Evolutionary conservation across 2,888 invertebrate genomes (phyloP).

Genomic region (Tortricodes alternella): DNA sequence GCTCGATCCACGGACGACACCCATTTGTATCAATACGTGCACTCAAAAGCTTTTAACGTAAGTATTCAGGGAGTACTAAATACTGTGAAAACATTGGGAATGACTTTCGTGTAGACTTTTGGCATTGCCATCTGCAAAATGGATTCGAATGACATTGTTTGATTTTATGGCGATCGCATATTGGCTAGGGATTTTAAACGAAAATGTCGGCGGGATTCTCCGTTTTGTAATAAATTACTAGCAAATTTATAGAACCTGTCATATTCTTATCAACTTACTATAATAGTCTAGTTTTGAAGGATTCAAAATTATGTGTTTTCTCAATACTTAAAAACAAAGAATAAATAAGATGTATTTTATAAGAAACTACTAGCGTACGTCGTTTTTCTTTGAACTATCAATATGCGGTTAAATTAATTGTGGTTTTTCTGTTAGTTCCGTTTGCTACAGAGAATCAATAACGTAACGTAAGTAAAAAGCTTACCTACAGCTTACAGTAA

Average conservation of each 20-base stretch:
- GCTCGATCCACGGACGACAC: conserved; percentile 59
- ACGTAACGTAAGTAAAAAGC: neutral
- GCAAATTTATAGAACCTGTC: no score
- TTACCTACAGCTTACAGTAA: neutral
- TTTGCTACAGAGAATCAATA: neutral
- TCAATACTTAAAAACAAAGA: no score
- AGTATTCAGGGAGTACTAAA: conserved; percentile 56
- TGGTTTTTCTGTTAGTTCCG: neutral
- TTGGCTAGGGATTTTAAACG: neutral
- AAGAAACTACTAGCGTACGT: no score
- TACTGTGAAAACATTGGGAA: conserved; percentile 40
- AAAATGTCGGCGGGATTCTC: neutral
- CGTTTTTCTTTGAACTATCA: no score
- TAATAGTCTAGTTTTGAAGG: no score
- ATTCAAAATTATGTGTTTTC: no score
- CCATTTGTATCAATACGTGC: conserved; percentile 75
- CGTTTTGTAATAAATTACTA: no score
- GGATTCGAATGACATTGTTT: neutral
- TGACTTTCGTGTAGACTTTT: conserved; percentile 17
- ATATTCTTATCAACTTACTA: no score
- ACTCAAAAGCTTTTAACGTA: conserved; percentile 70
- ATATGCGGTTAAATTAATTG: no score
- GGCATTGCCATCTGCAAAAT: neutral
- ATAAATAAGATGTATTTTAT: no score
- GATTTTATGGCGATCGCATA: neutral